Percentiles rank a stretch among this genome's conserved stretches.
Evolutionary conservation across 2,797 vertebrate genomes (phyloP).

Genomic region (Sitta carolinensis): DNA sequence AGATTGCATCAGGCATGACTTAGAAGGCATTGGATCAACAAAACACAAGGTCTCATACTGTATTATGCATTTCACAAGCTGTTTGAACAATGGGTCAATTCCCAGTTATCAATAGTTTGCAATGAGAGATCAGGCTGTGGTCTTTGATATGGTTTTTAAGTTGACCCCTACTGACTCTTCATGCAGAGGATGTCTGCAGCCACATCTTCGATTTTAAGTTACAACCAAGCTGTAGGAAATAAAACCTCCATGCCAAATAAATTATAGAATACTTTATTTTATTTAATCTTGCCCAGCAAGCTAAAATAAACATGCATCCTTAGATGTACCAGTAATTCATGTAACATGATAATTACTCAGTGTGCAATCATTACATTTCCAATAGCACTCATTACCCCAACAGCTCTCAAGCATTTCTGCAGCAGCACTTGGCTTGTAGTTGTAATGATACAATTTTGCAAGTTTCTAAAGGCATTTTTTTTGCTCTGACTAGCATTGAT

Average conservation of each 20-base stretch:
- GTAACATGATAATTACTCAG: constrained; percentile 58
- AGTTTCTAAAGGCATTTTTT: neutral
- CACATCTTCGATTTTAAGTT: neutral
- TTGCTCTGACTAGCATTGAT: constrained; percentile 5
- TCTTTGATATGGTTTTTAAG: neutral
- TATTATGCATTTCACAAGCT: neutral
- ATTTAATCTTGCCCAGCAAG: constrained; percentile 40
- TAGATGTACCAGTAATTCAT: constrained; percentile 22
- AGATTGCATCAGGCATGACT: neutral
- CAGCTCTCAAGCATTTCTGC: neutral
- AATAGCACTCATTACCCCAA: constrained; percentile 26
- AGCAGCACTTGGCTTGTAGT: neutral
- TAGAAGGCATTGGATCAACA: neutral
- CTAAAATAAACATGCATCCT: constrained; percentile 43
- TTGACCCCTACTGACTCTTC: neutral
- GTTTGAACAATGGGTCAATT: neutral
- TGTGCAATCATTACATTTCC: constrained; percentile 36
- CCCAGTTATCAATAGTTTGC: neutral
- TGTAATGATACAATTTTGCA: neutral
- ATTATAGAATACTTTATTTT: constrained; percentile 30
- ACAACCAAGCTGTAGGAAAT: constrained; percentile 12
- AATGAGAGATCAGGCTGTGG: neutral
- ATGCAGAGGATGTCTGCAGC: neutral
- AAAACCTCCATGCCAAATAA: neutral
- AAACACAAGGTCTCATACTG: neutral